Evolutionary conservation across 1,140 invertebrate species (phyloP).

Genomic region (Oscheius sp.): DNA sequence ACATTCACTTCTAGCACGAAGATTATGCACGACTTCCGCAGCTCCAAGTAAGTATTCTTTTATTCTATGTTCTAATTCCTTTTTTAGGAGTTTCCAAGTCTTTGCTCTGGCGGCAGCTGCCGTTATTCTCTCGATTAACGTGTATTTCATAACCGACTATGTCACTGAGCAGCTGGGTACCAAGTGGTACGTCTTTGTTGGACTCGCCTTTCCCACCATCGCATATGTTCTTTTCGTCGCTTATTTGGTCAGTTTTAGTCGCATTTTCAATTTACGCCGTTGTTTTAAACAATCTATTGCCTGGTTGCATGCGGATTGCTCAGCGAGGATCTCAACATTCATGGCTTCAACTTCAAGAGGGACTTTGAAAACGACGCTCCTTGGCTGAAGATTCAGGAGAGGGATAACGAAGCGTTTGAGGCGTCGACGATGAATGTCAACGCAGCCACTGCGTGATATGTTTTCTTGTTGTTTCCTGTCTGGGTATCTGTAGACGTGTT

Average conservation of each 20-base stretch:
- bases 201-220: constrained; percentile 3
- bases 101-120: constrained; percentile 63
- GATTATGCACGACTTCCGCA: constrained; percentile 82
- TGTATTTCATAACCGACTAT: constrained; percentile 69
- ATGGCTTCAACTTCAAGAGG: constrained; percentile 24
- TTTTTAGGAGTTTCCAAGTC: constrained; percentile 47
- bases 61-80: neutral
- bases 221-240: constrained; percentile 29
- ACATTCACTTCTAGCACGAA: constrained; percentile 78
- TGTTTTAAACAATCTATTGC: constrained; percentile 20
- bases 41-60: constrained; percentile 68
- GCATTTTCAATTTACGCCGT: neutral
- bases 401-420: neutral
- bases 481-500: too few relatives aligned
- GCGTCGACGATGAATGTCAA: neutral
- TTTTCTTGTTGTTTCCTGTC: too few relatives aligned
- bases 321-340: neutral
- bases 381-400: neutral
- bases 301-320: constrained; percentile 19
- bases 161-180: constrained; percentile 22
- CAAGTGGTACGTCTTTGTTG: constrained; percentile 34
- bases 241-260: constrained; percentile 19
- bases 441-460: neutral
- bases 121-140: constrained; percentile 76
- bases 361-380: constrained; percentile 23